Base-by-base conservation (phyloP, 2,113 vertebrate species). In the Trogon surrucura region DNA sequence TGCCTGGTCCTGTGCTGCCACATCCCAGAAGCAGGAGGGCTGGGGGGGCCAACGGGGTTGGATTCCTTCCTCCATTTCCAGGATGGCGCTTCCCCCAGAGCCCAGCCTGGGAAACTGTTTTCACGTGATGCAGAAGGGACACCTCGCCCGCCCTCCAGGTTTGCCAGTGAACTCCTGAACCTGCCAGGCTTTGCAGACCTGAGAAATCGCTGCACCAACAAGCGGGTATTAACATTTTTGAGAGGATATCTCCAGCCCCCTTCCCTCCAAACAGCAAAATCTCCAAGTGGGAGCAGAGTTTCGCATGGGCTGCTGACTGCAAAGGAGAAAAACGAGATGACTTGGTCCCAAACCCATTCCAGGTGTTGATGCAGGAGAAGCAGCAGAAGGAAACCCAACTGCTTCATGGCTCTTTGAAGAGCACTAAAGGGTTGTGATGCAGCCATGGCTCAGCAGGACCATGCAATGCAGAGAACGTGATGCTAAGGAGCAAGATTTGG, bases 161-260 rank as follows among this genome's bases (percentile, higher is more conserved):
- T 86, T 56, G 67, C 61, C 30, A 10, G 44, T 85, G 88, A 96
- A 92, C 93, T 90, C 71, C 82, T 92, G 85, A 95, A 93, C 88
- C 82, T 79, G 60, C 54, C 36, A 54, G 70, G 91, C 79, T 93
- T 85, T 88, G 74, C 10, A 85, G 73, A 93, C 78, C 79, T 48
- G 57, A 65, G 79, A 92, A 88, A 93, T 64, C 71, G 34, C 82
- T 72, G 71, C 66, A 30, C 53, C 54, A 60, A 27, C 70, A 64
- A 82, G 57, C 0, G 14, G 82, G 91, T 88, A 92, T 95, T 95
- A 93, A 95, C 91, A 93, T 88, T 95, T 95, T 82, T 93, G 80
- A 93, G 91, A 85, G 79, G 93, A 61, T 96, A 77, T 95, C 62
- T 77, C 82, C 91, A 93, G 71, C 57, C 82, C 44, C 80, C 85